Evolutionary conservation across 2,888 invertebrate genomes (phyloP), one percentile per base, ranked within the genome.

Genomic region (Drosophila anomelani): DNA sequence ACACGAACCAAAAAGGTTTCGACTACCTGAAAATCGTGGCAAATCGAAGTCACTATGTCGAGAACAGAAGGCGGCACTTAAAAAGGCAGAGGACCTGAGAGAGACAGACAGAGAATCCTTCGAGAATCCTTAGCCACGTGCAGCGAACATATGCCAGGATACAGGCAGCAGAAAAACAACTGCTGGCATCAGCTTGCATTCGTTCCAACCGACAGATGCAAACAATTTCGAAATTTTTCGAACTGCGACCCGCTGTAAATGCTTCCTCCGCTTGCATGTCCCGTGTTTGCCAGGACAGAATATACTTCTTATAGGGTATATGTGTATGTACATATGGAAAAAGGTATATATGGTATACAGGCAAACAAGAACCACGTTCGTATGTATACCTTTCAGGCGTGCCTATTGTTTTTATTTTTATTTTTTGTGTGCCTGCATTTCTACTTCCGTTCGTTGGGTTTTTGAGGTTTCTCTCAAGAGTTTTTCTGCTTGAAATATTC

Each of bases 401-500:
- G 70, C 57, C 62, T 43, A 62, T 70, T 73, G 80, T 81, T 76
- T 57, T 70, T 59, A 64, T 66, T 57, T 68, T 53, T 15, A 23
- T 53, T 53, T 53, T 23, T 68, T 38, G 56, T 58, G 26, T 74
- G 55, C 62, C 58, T 76, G 70, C 46, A 58, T 76, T 73, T 51
- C 55, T n/a, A 88, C 86, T 84, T 83, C 83, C 88, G 83, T 70
- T 86, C 71, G 70, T 66, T 59, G 62, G 64, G 57, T 63, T 54
- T 62, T 61, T 67, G 60, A 68, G 64, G 49, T 64, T 53, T 46
- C 55, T 77, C 53, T 82, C 57, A 60, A 81, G 81, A 75, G 70
- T 36, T 55, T 72, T 72, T 62, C 49, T 51, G 66, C 66, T 39
- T 29, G 26, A 43, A 62, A 60, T 61, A 12, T 61, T 13, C 44